A percentile compares a stretch with the other conserved stretches of the same genome.
Evolutionary conservation across 2,113 vertebrate species (phyloP).

Genomic region (Peromyscus leucopus): DNA sequence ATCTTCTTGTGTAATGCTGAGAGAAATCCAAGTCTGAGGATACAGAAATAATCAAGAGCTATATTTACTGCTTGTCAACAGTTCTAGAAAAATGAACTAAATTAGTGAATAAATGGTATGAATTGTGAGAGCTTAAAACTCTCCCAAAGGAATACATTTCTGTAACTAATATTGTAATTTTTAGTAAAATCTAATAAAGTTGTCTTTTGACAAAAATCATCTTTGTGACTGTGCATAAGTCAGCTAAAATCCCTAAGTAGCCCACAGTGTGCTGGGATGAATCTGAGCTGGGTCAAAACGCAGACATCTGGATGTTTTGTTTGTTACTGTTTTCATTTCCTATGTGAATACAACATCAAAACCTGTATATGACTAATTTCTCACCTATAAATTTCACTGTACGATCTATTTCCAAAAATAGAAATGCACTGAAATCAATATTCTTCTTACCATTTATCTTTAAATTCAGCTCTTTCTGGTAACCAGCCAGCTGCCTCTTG

Average conservation of each 20-base stretch:
- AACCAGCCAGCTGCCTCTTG: background rate
- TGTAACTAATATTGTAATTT: constrained; percentile 37
- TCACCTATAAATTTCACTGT: constrained; percentile 6
- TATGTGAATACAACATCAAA: background rate
- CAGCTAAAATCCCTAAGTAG: background rate
- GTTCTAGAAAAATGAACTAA: constrained; percentile 53
- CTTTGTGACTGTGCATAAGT: constrained; percentile 21
- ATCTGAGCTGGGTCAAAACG: background rate
- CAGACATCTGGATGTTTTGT: background rate
- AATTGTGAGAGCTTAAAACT: constrained; percentile 35
- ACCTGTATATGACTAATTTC: background rate
- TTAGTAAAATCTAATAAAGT: constrained; percentile 56
- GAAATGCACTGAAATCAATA: background rate
- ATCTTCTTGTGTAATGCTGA: background rate
- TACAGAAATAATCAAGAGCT: constrained; percentile 31
- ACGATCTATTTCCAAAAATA: background rate
- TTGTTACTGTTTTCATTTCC: background rate
- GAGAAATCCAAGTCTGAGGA: constrained; percentile 51
- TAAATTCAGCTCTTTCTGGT: background rate
- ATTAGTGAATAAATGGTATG: constrained; percentile 25
- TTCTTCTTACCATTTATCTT: background rate
- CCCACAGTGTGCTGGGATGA: background rate
- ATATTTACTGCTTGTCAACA: constrained; percentile 38
- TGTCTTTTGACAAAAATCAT: constrained; percentile 6
- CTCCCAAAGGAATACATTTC: constrained; percentile 46